Evolutionary conservation across 2,888 invertebrate genomes (phyloP).

Genomic region (Pandemis corylana): DNA sequence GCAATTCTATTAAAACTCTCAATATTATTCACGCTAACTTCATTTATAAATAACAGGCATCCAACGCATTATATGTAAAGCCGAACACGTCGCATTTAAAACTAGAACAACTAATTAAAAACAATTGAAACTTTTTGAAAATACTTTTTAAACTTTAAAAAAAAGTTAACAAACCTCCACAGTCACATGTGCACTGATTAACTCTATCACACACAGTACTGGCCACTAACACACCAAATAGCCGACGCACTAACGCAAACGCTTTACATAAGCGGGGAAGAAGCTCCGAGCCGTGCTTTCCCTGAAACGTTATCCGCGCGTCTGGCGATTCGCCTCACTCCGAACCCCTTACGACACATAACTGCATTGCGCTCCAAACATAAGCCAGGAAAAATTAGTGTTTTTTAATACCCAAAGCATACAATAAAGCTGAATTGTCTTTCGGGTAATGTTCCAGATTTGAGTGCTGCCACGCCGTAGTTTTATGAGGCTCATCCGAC

Average conservation of each 20-base stretch:
- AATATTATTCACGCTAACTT: conserved; percentile 3
- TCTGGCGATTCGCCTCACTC: conserved; percentile 67
- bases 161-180: conserved; percentile 60
- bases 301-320: conserved; percentile 69
- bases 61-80: conserved; percentile 52
- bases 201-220: conserved; percentile 38
- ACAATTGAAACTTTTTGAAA: conserved; percentile 1
- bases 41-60: conserved; percentile 27
- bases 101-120: conserved; percentile 41
- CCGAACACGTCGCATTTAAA: conserved; percentile 50
- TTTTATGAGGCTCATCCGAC: conserved; percentile 66
- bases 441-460: conserved; percentile 64
- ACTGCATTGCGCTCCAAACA: conserved; percentile 77
- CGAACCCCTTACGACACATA: conserved; percentile 62
- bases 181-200: conserved; percentile 47
- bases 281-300: conserved; percentile 70
- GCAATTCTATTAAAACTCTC: conserved; percentile 27
- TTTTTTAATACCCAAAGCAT: conserved; percentile 32
- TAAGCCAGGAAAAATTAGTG: conserved; percentile 38
- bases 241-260: conserved; percentile 37
- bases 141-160: conserved; percentile 29
- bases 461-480: conserved; percentile 65
- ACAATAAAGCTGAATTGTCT: conserved; percentile 53
- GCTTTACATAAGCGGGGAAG: conserved; percentile 62
- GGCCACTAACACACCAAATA: conserved; percentile 13